A percentile compares a stretch with the other conserved stretches of the same genome.
Conservation (phyloP, 1,140 invertebrate species). For the Leptinotarsa undecemlineata region DNA sequence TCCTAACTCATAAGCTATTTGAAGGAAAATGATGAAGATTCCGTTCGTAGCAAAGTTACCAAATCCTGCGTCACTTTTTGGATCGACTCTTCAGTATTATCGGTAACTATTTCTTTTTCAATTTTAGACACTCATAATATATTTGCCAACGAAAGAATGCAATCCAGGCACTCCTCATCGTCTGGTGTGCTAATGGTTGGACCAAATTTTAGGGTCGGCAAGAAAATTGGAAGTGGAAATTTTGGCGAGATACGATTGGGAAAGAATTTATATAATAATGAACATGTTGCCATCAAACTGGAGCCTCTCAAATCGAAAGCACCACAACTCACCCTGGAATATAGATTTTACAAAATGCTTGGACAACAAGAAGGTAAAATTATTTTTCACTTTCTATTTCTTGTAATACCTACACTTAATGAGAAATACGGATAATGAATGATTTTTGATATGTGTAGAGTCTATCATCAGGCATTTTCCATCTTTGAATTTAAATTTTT, state of each 20-base stretch:
- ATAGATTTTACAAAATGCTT: conserved; percentile 99
- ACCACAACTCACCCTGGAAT: conserved; percentile 99
- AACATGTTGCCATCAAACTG: conserved; percentile 99
- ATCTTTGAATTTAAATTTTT: no score
- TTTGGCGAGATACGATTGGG: conserved; percentile 98
- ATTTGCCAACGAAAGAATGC: conserved; percentile 32
- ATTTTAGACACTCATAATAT: conserved; percentile 41
- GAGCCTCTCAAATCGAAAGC: conserved; percentile 99
- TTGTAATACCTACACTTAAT: background rate
- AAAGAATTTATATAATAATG: conserved; percentile 99
- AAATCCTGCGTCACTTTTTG: background rate
- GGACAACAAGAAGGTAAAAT: conserved; percentile 73
- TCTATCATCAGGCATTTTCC: no score
- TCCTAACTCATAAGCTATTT: conserved; percentile 22
- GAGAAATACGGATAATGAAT: background rate
- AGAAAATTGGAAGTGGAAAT: conserved; percentile 99
- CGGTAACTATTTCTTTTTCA: conserved; percentile 33
- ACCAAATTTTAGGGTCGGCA: conserved; percentile 98
- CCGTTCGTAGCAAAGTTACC: conserved; percentile 1
- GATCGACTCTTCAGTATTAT: conserved; percentile 23
- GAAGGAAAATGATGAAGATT: conserved; percentile 10
- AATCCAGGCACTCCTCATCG: conserved; percentile 36
- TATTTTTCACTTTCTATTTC: no score
- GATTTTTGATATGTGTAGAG: background rate
- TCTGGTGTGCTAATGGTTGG: conserved; percentile 90